These are phyloP conservation scores for Synchiropus splendidus DNA, from an alignment of 2,113 vertebrate species.

Conservation along the genomic window DNA sequence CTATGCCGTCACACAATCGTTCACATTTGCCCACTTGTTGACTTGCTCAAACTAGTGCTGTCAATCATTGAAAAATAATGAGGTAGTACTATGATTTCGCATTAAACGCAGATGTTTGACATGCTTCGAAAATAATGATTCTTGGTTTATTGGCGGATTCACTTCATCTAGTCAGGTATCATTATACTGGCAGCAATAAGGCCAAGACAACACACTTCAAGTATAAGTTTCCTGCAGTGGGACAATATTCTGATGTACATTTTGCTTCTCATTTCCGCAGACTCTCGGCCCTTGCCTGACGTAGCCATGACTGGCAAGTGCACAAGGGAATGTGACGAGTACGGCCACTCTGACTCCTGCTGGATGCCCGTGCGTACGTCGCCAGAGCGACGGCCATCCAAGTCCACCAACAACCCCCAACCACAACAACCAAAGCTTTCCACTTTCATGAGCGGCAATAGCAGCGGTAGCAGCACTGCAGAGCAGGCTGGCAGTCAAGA, in stretches of 20 bases:
- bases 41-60: too few relatives aligned
- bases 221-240: too few relatives aligned
- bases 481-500: slow-evolving; percentile 87
- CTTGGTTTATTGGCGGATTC: too few relatives aligned
- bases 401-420: slow-evolving; percentile 66
- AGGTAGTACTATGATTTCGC: too few relatives aligned
- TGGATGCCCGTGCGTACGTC: slow-evolving; percentile 99
- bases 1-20: too few relatives aligned
- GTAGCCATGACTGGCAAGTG: slow-evolving; percentile 98
- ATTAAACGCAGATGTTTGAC: too few relatives aligned
- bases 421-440: slow-evolving; percentile 98
- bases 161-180: too few relatives aligned
- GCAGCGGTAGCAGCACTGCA: slow-evolving; percentile 56
- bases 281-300: slow-evolving; percentile 97
- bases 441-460: slow-evolving; percentile 87
- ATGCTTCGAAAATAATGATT: too few relatives aligned
- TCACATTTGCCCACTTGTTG: too few relatives aligned
- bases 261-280: slow-evolving; percentile 59
- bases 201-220: too few relatives aligned
- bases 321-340: slow-evolving; percentile 95
- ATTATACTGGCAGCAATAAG: too few relatives aligned
- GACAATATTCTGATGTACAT: slow-evolving; percentile 4
- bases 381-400: slow-evolving; percentile 85
- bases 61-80: too few relatives aligned
- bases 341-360: slow-evolving; percentile 98